Evolutionary conservation across 2,797 vertebrate species (phyloP), one percentile per base, ranked within the genome.

Genomic region (Acanthis flammea): DNA sequence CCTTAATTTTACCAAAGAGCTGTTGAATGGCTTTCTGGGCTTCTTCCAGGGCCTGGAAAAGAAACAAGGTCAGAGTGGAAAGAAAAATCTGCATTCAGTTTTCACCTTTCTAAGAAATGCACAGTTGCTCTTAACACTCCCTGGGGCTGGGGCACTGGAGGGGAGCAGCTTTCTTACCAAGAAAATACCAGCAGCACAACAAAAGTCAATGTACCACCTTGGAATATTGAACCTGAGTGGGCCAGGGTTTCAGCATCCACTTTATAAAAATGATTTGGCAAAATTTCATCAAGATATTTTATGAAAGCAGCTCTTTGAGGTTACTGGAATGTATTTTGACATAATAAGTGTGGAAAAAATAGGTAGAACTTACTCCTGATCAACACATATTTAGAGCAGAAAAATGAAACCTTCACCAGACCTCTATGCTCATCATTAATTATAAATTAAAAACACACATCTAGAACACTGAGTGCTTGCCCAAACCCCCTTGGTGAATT

Each of bases 1-100:
- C 99, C 98, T 99, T 99, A 95, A 99, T 99, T 98, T 99, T 99
- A 82, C 99, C 99, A 19, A 99, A 99, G 95, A 99, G 99, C 85
- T 99, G 99, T 68, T 99, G 99, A 96, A 99, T 99, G 85, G 99
- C 99, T 95, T 99, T 98, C 97, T 99, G 99, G 65, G 99, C 99
- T 96, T 99, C 99, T 97, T 99, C 99, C 94, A 99, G 97, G 44
- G 99, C 99, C 99, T 99, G 96, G 73, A 94, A 96, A 82, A 97
- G 94, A 92, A 97, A 76, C 86, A 74, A 88, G 70, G 66, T 89
- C 86, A 68, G 60, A 82, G 71, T n/a, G 44, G 66, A 88, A 88
- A 79, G 41, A 88, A 96, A 96, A 60, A 37, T 39, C 27, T 72
- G 71, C 19, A 30, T 73, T 81, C 16, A 65, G 42, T 83, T 88